Conservation (phyloP, 2,888 invertebrate species). For the Drosophila mettleri region DNA sequence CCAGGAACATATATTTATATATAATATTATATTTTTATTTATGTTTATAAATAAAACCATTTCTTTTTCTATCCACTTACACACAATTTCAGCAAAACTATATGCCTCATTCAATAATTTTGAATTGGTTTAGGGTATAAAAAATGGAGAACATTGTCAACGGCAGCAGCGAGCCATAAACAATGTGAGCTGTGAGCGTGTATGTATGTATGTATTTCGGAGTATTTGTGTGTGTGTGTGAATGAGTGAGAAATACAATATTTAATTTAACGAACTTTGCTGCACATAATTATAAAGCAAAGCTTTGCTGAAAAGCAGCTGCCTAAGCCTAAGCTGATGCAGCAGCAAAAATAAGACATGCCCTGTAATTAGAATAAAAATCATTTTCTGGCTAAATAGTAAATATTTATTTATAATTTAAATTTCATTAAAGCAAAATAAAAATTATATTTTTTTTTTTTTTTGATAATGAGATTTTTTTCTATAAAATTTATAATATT, state of each 20-base stretch:
- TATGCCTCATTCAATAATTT: background rate
- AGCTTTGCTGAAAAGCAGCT: slow-evolving; percentile 10
- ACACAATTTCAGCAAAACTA: background rate
- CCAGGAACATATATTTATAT: no score
- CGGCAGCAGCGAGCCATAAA: slow-evolving; percentile 49
- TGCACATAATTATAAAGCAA: slow-evolving; percentile 66
- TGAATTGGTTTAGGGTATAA: background rate
- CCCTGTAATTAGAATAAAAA: background rate
- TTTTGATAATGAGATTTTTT: no score
- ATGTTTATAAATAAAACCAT: no score
- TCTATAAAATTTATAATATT: no score
- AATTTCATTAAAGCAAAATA: no score
- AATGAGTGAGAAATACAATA: slow-evolving; percentile 37
- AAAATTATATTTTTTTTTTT: no score
- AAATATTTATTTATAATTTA: no score
- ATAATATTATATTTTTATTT: no score
- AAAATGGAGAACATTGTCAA: slow-evolving; percentile 50
- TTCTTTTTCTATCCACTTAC: no score
- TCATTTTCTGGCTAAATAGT: background rate
- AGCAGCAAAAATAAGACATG: background rate
- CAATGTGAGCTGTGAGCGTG: slow-evolving; percentile 34
- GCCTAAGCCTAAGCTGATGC: slow-evolving; percentile 45
- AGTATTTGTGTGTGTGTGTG: background rate
- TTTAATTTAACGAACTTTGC: slow-evolving; percentile 64
- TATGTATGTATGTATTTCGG: background rate